These are phyloP conservation scores for Rhinolophus ferrumequinum DNA, from an alignment of 2,113 vertebrate species.

Conservation along the genomic window DNA sequence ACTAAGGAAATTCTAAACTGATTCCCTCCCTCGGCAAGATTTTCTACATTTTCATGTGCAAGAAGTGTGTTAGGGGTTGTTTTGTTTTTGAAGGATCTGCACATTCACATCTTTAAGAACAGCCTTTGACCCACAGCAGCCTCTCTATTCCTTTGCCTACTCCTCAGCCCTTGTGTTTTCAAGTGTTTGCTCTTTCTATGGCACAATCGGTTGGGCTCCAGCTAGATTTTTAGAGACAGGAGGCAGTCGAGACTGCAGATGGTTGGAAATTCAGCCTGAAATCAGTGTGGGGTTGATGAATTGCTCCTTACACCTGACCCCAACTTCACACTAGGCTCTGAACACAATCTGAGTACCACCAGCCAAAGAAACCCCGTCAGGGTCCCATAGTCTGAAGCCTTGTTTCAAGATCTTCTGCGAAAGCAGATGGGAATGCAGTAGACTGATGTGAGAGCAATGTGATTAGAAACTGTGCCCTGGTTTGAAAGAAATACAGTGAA, in stretches of 20 bases:
- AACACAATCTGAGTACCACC: slow-evolving; percentile 80
- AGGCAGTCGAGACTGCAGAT: slow-evolving; percentile 84
- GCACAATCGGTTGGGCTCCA: slow-evolving; percentile 74
- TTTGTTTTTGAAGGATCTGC: slow-evolving; percentile 31
- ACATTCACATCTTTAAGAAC: slow-evolving; percentile 75
- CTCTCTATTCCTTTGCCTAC: neutral
- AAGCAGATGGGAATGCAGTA: slow-evolving; percentile 80
- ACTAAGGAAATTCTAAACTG: slow-evolving; percentile 74
- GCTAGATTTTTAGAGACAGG: slow-evolving; percentile 80
- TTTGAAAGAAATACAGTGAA: neutral
- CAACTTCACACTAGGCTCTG: slow-evolving; percentile 84
- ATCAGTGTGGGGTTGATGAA: slow-evolving; percentile 84
- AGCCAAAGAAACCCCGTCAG: slow-evolving; percentile 78
- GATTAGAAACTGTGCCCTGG: neutral
- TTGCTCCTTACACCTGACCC: slow-evolving; percentile 86
- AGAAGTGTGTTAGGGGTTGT: neutral
- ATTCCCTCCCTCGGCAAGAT: slow-evolving; percentile 53
- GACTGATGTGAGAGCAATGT: slow-evolving; percentile 53
- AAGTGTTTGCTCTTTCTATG: slow-evolving; percentile 79
- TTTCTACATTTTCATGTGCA: slow-evolving; percentile 63
- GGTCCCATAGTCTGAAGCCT: slow-evolving; percentile 70
- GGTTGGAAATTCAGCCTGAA: slow-evolving; percentile 84
- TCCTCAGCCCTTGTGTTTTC: neutral
- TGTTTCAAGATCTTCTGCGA: slow-evolving; percentile 81
- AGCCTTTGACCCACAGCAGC: slow-evolving; percentile 52